Base-by-base conservation (phyloP, 2,888 invertebrate species). In the Lapara coniferarum region DNA sequence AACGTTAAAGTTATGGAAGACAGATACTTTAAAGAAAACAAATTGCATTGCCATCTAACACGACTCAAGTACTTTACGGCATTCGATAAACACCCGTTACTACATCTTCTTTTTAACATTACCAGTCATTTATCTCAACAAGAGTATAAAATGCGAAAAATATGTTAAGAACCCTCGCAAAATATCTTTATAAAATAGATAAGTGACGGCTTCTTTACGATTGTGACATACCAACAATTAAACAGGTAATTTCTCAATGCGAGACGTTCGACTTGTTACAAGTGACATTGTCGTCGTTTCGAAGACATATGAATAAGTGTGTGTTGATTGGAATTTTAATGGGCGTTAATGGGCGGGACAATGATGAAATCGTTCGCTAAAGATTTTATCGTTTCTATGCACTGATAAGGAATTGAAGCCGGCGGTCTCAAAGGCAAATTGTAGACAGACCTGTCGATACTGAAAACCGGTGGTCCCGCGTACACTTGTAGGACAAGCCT, bases 341-440 rank as follows among this genome's bases (percentile, higher is more conserved):
- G 88, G 87, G 89, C 90, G 90, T 87, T 90, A 92, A 93, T 92
- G 87, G 91, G 90, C 91, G 91, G 92, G 89, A 93, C 93, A 93
- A 92, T 90, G 89, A 92, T 84, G 84, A 85, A 89, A 90, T 92
- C 86, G 89, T 88, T 86, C 85, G 84, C 80, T 79, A 80, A 79
- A 88, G 92, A 92, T 92, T 84, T 85, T 91, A 92, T 92, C 92
- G 81, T 83, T 82, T 86, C 87, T 86, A 86, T 86, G 82, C 78
- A 77, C 85, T 87, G 93, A 93, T 92, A 92, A 92, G 88, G 79
- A 79, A 76, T 78, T 80, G 87, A 88, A 86, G 89, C 85, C 90
- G 92, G 92, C 88, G 82, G 86, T 85, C 83, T 93, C 92, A 93
- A 93, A 93, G 93, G 92, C 90, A 91, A 92, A 91, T 92, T 91